phyloP scores from a whole-genome alignment of 2,113 vertebrate genomes.

The Gnathonemus longibarbis region DNA sequence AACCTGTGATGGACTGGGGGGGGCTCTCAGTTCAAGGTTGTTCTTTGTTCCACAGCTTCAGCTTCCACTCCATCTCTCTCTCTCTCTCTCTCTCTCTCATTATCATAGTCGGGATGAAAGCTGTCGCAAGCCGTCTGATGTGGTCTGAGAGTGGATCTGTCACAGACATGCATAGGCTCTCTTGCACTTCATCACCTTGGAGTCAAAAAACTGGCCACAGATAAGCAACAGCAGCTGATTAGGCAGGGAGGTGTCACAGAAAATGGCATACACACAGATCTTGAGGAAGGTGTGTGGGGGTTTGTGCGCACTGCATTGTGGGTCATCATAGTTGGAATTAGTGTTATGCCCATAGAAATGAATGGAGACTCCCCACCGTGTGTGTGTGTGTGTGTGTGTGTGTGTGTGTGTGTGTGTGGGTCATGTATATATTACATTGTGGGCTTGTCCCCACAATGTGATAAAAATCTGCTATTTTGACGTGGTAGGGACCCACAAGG shows the following conservation, averaged over 20 bases:
- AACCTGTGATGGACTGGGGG: conserved; percentile 7
- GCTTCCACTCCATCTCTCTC: neutral
- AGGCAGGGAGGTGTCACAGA: neutral
- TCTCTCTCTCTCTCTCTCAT: neutral
- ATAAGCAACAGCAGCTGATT: neutral
- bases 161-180: neutral
- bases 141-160: neutral
- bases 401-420: neutral
- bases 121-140: neutral
- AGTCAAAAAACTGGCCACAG: neutral
- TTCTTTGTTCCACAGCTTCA: neutral
- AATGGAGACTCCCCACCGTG: neutral
- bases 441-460: neutral
- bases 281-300: neutral
- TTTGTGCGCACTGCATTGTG: neutral
- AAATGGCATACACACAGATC: neutral
- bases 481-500: neutral
- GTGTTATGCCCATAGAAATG: neutral
- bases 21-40: neutral
- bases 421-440: neutral
- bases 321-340: neutral
- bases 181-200: neutral
- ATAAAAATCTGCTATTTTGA: neutral
- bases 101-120: neutral
- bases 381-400: neutral